Base-by-base conservation (phyloP, 2,113 vertebrate species). In the Hemibates koningsi region DNA sequence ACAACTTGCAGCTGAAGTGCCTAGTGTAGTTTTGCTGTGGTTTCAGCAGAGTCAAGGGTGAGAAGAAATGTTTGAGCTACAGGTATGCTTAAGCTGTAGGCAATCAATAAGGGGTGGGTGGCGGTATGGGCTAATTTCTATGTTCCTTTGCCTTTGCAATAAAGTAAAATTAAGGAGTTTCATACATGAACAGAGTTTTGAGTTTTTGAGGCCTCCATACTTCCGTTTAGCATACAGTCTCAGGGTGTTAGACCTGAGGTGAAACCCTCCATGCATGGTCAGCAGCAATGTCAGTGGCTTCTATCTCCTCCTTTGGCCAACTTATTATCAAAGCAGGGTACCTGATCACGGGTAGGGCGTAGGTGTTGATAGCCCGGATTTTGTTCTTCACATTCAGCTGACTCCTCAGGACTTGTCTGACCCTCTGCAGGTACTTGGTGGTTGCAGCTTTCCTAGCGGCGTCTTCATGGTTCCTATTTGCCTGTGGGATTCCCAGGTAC, bases 321-420 rank as follows among this genome's bases (percentile, higher is more conserved):
- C 10, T 66, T 66, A 21, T 38, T 66, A 66, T 7, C 19, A 38
- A 38, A 38, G 6, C 34, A 38, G 10, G 61, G 0, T 66, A 38
- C 19, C 34, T 66, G 2, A 38, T 66, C 34, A 66, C 1, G 1
- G 17, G 32, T 1, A 66, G 61, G 32, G 61, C 0, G 2, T 38
- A 38, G 34, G 10, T 66, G 34, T 38, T 66, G 10, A 38, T 66
- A 21, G 3, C 61, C 19, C 1, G 1, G 17, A 21, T 66, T 5
- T 38, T 66, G 61, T 21, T 66, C 34, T 38, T 66, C 17, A 38
- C 61, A 66, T 66, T 38, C 34, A 13, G 61, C 61, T 66, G 34
- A 66, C 61, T 66, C 61, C 32, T 66, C 32, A 2, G 32, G 61
- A 66, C 17, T 12, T 66, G 10, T n/a, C 61, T 1, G 61, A 66